Base-by-base conservation (phyloP, 1,140 invertebrate species). In the Drosophila arawakana region DNA sequence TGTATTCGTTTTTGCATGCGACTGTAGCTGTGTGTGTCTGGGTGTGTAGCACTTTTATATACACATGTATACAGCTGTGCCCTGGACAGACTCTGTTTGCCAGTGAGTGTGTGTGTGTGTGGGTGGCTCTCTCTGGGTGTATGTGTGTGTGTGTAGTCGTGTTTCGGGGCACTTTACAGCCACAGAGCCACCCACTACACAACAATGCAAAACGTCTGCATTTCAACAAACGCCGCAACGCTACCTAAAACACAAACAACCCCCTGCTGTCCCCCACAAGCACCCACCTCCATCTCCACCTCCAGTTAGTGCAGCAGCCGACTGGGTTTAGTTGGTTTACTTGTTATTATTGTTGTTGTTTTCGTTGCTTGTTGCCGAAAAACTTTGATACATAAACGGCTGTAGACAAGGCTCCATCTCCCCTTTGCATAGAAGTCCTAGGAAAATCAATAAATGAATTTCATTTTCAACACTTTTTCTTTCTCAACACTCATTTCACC, bases 201-300 rank as follows among this genome's bases (percentile, higher is more conserved):
- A 86, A 86, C 83, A 88, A 89, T 89, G 84, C 84, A 88, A 88
- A 89, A 74, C 80, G 83, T 88, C 83, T 88, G 83, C 84, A 88
- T 88, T 88, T 88, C 83, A 89, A 89, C 83, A 89, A 89, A 88
- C 78, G 82, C 82, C 83, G 72, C 63, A 54, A 57, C 43, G 55
- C 66, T 49, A 49, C 81, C 81, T 78, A 84, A 81, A 70, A 85
- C 78, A 84, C 77, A 84, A 76, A 81, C 66, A 84, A 80, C 73
- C 62, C 55, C 47, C 46, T 30, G 62, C 37, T 39, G 7, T 39
- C 37, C 37, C 7, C 10, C 37, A 39, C 7, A 39, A 43, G 11
- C 10, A 44, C n/a, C 35, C 46, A 13, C 41, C 41, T 39, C 37
- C 43, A 7, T 18, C 37, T n/a, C 15, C 41, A 39, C 18, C n/a